Evolutionary conservation across 2,888 invertebrate genomes (phyloP).

Genomic region (Volucella inanis): DNA sequence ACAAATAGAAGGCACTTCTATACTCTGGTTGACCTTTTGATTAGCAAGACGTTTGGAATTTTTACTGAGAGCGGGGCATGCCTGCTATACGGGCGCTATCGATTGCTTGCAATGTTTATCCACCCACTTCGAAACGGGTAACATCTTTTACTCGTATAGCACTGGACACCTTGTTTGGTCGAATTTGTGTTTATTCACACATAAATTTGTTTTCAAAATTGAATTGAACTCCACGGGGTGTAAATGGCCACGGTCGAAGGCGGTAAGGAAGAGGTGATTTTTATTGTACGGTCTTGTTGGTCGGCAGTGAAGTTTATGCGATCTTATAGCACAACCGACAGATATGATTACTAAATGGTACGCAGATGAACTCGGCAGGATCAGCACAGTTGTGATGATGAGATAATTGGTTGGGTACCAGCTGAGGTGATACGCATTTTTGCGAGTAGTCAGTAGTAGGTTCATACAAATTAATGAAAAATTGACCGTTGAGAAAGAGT

Average conservation of each 20-base stretch:
- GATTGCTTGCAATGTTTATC: constrained; percentile 23
- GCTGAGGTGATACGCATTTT: too few relatives aligned
- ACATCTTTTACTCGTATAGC: constrained; percentile 13
- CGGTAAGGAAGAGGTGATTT: constrained; percentile 24
- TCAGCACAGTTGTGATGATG: too few relatives aligned
- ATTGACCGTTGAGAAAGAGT: too few relatives aligned
- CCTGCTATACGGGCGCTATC: constrained; percentile 26
- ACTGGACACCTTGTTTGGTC: constrained; percentile 65
- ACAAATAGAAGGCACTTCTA: too few relatives aligned
- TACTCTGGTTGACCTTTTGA: constrained; percentile 49
- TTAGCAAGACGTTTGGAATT: constrained; percentile 51
- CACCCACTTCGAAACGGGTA: constrained; percentile 9
- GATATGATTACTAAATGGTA: constrained; percentile 48
- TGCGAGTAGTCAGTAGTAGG: too few relatives aligned
- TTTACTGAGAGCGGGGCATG: constrained; percentile 30
- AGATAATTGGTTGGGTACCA: too few relatives aligned
- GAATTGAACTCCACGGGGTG: constrained; percentile 19
- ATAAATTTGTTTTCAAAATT: constrained; percentile 61
- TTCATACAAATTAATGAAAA: too few relatives aligned
- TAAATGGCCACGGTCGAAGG: not conserved
- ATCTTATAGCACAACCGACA: constrained; percentile 46
- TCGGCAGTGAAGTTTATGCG: constrained; percentile 27
- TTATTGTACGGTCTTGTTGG: constrained; percentile 25
- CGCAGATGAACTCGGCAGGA: not conserved
- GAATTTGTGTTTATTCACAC: constrained; percentile 55